A percentile compares a stretch with the other conserved stretches of the same genome.
Evolutionary conservation across 2,113 vertebrate genomes (phyloP).

Genomic region (Amblyopsis rosae): DNA sequence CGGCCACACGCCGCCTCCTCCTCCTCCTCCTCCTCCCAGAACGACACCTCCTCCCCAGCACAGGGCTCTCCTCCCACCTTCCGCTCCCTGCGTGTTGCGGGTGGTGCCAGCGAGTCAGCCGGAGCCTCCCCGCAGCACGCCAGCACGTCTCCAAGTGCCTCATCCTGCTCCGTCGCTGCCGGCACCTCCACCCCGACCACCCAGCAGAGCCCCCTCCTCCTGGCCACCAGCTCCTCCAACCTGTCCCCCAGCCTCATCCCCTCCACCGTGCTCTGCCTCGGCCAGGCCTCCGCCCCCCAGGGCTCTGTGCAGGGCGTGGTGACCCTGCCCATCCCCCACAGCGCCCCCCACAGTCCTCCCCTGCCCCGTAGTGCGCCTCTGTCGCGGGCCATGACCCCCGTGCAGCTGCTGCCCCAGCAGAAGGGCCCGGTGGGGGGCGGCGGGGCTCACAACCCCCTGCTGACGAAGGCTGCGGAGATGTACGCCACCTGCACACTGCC

Average conservation of each 20-base stretch:
- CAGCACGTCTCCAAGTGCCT: slow-evolving; percentile 43
- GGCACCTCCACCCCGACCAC: slow-evolving; percentile 40
- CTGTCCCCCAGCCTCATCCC: slow-evolving; percentile 72
- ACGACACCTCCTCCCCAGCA: slow-evolving; percentile 49
- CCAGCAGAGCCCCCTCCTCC: slow-evolving; percentile 59
- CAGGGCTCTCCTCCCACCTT: slow-evolving; percentile 61
- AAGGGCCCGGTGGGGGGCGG: slow-evolving; percentile 52
- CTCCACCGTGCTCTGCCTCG: slow-evolving; percentile 69
- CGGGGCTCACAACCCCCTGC: slow-evolving; percentile 57
- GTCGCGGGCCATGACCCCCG: slow-evolving; percentile 77
- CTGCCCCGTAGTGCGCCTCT: slow-evolving; percentile 79
- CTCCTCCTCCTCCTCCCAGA: slow-evolving; percentile 52
- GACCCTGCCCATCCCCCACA: slow-evolving; percentile 68
- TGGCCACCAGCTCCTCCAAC: slow-evolving; percentile 62
- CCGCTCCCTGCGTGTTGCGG: slow-evolving; percentile 37
- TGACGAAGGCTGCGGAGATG: slow-evolving; percentile 69
- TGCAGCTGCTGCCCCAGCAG: slow-evolving; percentile 67
- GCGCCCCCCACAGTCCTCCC: slow-evolving; percentile 76
- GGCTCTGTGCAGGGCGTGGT: slow-evolving; percentile 61
- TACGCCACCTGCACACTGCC: slow-evolving; percentile 79
- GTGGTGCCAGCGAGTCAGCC: slow-evolving; percentile 44
- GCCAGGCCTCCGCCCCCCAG: slow-evolving; percentile 54
- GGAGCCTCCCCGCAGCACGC: slow-evolving; percentile 61
- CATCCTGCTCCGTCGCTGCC: slow-evolving; percentile 42
- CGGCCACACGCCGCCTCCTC: slow-evolving; percentile 43